Evolutionary conservation across 2,888 invertebrate genomes (phyloP), one percentile per base, ranked within the genome.

Genomic region (Ichneumoninae sp.): DNA sequence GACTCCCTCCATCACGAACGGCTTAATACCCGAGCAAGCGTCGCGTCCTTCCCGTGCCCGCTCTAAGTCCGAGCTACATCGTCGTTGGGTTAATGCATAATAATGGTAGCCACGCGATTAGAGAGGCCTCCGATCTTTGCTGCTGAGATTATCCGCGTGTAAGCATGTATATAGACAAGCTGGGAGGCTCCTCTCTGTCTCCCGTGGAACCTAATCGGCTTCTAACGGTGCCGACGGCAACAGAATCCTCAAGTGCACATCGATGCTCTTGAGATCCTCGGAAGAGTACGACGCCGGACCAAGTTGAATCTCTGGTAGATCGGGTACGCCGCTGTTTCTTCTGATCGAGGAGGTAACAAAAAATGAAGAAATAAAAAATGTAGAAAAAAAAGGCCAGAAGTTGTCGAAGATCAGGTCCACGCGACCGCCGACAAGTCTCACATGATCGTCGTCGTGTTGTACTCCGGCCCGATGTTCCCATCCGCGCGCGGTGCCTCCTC

Each of bases 51-150:
- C 66, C 65, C 82, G 63, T 44, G 66, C 65, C 74, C 30, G 70
- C 77, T 82, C 78, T 71, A 52, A 54, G 65, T 81, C 30, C 47
- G 50, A 26, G 33, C 79, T 22, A 44, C 66, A 75, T 26, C 40
- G 73, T 73, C 80, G 63, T 76, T 76, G 71, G 76, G 47, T 76
- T 81, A 83, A 81, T 83, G 83, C 80, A 83, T 81, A 76, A 83
- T 81, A 83, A 81, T 81, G 60, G 80, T 66, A 77, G 71, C 76
- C 76, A 76, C 66, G 71, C 71, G 71, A 80, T 83, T 81, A 76
- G 76, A 71, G 57, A 76, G 57, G 66, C 19, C 70, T 65, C 26
- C 40, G 65, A 70, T 33, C 63, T 1, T 30, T 16, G 44, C 69
- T 26, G 54, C 22, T 22, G 33, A 73, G 66, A 71, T 65, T 85